Evolutionary conservation across 2,797 vertebrate genomes (phyloP), one percentile per base, ranked within the genome.

Genomic region (Acrossocheilus fasciatus): DNA sequence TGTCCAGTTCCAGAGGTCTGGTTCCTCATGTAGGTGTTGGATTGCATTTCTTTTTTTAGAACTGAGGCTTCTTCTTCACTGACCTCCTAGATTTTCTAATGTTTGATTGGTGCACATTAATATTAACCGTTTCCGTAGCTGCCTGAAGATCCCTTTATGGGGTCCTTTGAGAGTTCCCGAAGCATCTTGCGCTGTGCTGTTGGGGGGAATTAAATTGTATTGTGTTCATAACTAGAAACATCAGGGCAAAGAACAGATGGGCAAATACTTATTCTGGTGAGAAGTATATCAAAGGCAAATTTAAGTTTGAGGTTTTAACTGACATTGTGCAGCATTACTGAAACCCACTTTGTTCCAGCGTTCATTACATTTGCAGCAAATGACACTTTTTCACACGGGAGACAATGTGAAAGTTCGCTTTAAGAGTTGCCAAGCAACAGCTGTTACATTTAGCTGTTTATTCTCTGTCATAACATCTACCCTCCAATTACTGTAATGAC

Each of bases 341-440:
- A 41, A 77, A 54, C 30, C 23, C 4, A 30, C 43, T 20, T 17
- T 52, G 5, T 68, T 82, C 23, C 17, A 50, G 57, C 8, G 8
- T 82, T 59, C 89, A 52, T 81, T 76, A 6, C 8, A 6, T 50
- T 81, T n/a, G 47, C 36, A 39, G 34, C 54, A 68, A 54, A 72
- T 68, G 11, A 30, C 17, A 18, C 43, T 80, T 72, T 76, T 83
- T 62, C 62, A 85, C 75, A 83, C 50, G n/a, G 75, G 69, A 89
- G 52, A 86, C 64, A 84, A 81, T 88, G 62, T 64, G 76, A 91
- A 75, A 90, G 87, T 89, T 91, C 68, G 77, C 68, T 92, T 91
- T 86, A 88, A 70, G 83, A 88, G 94, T 95, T 94, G 93, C 93
- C 79, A 94, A 90, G 94, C 93, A 95, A 95, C 94, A 88, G 83